These are phyloP conservation scores for Sciaenops ocellatus DNA, from an alignment of 2,797 vertebrate species.

Conservation along the genomic window DNA sequence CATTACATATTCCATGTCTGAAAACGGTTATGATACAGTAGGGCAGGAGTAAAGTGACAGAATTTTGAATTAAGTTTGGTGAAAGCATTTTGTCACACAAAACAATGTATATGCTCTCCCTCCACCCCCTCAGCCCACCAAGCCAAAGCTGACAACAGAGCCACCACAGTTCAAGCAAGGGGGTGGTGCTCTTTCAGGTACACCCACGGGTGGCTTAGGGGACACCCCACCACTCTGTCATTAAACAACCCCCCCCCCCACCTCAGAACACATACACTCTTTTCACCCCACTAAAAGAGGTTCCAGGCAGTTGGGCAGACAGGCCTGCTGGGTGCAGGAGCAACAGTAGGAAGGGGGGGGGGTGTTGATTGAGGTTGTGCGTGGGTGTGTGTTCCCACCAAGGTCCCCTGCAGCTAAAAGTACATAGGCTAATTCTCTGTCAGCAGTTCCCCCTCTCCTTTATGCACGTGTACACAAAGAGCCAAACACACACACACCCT, in stretches of 20 bases:
- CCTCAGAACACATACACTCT: constrained; percentile 20
- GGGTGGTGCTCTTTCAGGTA: constrained; percentile 51
- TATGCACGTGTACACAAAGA: constrained; percentile 34
- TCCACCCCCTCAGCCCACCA: not conserved
- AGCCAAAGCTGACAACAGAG: constrained; percentile 34
- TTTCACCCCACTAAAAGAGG: constrained; percentile 55
- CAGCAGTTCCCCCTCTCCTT: not conserved
- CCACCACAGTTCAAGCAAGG: constrained; percentile 15
- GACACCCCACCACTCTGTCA: constrained; percentile 64
- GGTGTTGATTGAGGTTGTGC: constrained; percentile 63
- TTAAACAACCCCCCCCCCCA: constrained; percentile 45
- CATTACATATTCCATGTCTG: not conserved
- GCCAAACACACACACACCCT: constrained; percentile 32
- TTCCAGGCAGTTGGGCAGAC: constrained; percentile 64
- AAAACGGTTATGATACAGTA: not conserved
- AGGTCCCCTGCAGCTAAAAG: constrained; percentile 68
- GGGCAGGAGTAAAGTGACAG: not conserved
- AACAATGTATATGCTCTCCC: not conserved
- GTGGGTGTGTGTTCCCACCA: constrained; percentile 61
- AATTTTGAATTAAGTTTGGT: constrained; percentile 6
- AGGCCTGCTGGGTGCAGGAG: constrained; percentile 49
- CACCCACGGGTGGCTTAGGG: constrained; percentile 53
- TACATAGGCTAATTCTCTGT: constrained; percentile 49
- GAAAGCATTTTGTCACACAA: not conserved
- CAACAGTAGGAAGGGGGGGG: constrained; percentile 24